Conservation (phyloP, 2,888 invertebrate genomes). For the Drosophila kuntzei region DNA sequence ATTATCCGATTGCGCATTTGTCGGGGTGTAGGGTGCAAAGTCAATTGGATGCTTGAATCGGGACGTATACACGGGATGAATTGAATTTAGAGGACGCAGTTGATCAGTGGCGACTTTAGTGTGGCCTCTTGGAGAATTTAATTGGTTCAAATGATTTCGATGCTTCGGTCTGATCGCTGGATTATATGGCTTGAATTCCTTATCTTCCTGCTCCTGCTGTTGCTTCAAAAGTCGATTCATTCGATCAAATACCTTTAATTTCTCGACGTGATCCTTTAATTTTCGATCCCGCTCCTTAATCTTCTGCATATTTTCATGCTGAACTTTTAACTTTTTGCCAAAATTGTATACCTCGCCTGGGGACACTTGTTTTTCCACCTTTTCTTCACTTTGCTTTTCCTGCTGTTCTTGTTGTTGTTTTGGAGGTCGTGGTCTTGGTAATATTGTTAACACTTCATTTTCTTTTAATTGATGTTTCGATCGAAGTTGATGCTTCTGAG, state of each 20-base stretch:
- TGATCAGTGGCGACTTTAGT: background rate
- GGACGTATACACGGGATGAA: constrained; percentile 1
- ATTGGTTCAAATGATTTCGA: background rate
- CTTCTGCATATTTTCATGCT: constrained; percentile 5
- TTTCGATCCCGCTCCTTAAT: background rate
- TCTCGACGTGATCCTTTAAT: background rate
- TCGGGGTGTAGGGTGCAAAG: constrained; percentile 9
- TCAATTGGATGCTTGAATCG: background rate
- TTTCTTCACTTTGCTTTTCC: background rate
- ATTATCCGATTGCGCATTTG: constrained; percentile 3
- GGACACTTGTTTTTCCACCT: background rate
- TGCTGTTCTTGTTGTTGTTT: background rate
- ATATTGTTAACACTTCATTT: background rate
- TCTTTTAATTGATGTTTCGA: background rate
- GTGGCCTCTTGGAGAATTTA: background rate
- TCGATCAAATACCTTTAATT: background rate
- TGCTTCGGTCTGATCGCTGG: too few relatives aligned
- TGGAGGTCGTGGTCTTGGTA: background rate
- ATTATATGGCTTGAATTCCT: background rate
- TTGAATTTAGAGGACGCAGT: background rate
- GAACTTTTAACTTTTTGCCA: background rate
- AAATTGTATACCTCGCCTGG: background rate
- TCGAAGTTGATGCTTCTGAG: background rate
- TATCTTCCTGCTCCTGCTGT: constrained; percentile 11
- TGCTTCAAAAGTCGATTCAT: constrained; percentile 23